Evolutionary conservation across 2,797 vertebrate species (phyloP), one percentile per base, ranked within the genome.

Genomic region (Enteromius trimaculatus): DNA sequence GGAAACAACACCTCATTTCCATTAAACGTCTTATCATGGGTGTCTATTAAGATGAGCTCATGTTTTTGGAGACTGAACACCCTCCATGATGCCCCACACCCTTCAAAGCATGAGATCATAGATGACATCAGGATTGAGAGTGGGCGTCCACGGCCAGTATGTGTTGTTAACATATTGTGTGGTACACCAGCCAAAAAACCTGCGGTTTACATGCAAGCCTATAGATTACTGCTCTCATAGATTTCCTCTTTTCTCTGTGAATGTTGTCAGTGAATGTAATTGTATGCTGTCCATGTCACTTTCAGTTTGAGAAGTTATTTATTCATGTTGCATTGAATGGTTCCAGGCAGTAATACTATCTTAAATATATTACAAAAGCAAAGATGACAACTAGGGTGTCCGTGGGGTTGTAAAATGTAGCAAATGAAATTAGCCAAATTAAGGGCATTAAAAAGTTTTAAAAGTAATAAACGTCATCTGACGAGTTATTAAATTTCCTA

Each of bases 31-130:
- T 68, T 53, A 70, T 87, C 81, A 70, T 66, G 42, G 31, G n/a
- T 5, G 1, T 47, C 79, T 78, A 2, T 44, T 75, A 2, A 55
- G 62, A 80, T 90, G 88, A 91, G 87, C 64, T 92, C 90, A 89
- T 53, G 65, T 82, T 85, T 85, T 84, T 87, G 47, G 66, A 88
- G 53, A 21, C 75, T 80, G 13, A 60, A 9, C 79, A 80, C 79
- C 58, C 66, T 70, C 65, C 42, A 53, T 78, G 81, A 72, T 76
- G 71, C 53, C 39, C 81, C 77, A 72, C 75, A 81, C 51, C 71
- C 66, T 68, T 23, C 42, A 53, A 65, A 68, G 29, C 23, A 84
- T 84, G 71, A 77, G 77, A 55, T 77, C 72, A 85, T 83, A 26
- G 76, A 79, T 81, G 69, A 83, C 55, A 75, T 81, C 68, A 79